A percentile compares a stretch with the other conserved stretches of the same genome.
Evolutionary conservation across 2,113 vertebrate species (phyloP).

Genomic region (Semnornis frantzii): DNA sequence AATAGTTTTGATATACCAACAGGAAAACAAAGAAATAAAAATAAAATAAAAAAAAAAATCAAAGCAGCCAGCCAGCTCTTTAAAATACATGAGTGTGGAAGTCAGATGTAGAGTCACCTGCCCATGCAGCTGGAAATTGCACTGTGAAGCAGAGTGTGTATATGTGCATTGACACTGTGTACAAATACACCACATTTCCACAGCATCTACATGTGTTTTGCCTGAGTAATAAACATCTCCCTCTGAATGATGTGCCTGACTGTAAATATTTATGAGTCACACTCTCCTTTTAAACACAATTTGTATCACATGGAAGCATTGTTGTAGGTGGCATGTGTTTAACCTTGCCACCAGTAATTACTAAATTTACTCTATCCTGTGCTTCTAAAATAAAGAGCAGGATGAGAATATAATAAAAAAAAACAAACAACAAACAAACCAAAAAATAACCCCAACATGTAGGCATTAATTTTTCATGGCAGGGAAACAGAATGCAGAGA

Average conservation of each 20-base stretch:
- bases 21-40: too few relatives aligned
- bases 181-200: background rate
- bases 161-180: background rate
- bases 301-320: constrained; percentile 42
- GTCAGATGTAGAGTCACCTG: constrained; percentile 7
- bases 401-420: background rate
- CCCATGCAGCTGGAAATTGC: background rate
- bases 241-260: constrained; percentile 52
- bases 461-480: background rate
- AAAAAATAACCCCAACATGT: background rate
- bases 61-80: constrained; percentile 30
- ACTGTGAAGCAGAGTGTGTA: background rate
- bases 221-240: constrained; percentile 32
- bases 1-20: background rate
- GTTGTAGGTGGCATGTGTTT: constrained; percentile 59
- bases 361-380: constrained; percentile 53
- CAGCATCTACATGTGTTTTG: constrained; percentile 19
- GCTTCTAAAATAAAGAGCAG: constrained; percentile 53
- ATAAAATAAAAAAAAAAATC: background rate
- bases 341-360: constrained; percentile 63
- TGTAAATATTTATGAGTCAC: constrained; percentile 69
- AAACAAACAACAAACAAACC: too few relatives aligned
- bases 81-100: constrained; percentile 30
- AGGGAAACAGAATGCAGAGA: background rate
- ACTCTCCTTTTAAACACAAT: constrained; percentile 56